These are phyloP conservation scores for Chrysomallon squamiferum DNA, from an alignment of 1,140 invertebrate genomes.

Conservation along the genomic window DNA sequence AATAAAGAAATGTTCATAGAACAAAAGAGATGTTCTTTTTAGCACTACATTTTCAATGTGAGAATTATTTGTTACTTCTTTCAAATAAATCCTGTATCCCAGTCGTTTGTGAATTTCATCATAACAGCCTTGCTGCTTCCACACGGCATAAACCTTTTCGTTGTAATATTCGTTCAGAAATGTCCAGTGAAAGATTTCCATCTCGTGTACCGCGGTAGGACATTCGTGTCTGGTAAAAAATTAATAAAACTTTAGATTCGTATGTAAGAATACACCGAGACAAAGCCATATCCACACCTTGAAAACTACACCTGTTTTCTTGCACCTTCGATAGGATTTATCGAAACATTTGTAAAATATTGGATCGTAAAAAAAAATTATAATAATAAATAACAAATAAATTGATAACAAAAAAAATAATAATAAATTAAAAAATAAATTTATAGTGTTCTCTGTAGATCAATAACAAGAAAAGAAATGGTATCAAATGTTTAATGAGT, in stretches of 20 bases:
- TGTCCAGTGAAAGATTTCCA: slow-evolving; percentile 10
- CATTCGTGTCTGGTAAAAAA: not conserved
- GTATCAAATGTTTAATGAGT: too few species aligned
- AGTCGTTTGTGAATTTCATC: slow-evolving; percentile 10
- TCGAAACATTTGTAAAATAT: not conserved
- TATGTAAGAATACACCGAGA: too few species aligned
- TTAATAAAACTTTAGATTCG: not conserved
- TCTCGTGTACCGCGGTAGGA: slow-evolving; percentile 5
- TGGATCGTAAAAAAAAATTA: not conserved
- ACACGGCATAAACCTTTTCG: not conserved
- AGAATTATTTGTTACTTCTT: too few species aligned
- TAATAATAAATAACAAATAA: not conserved
- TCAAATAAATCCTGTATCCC: slow-evolving; percentile 4
- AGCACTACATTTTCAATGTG: too few species aligned
- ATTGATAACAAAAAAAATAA: not conserved
- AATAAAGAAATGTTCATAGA: not conserved
- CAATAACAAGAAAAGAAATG: too few species aligned
- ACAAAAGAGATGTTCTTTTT: not conserved
- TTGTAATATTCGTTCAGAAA: slow-evolving; percentile 6
- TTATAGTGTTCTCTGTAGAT: too few species aligned
- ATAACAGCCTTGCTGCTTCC: slow-evolving; percentile 7
- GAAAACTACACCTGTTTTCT: not conserved
- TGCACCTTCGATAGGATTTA: not conserved
- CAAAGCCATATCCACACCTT: too few species aligned
- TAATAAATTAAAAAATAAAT: too few species aligned